Percentiles rank a stretch among this genome's conserved stretches.
Evolutionary conservation across 2,797 vertebrate species (phyloP).

Genomic region (Salmo trutta): DNA sequence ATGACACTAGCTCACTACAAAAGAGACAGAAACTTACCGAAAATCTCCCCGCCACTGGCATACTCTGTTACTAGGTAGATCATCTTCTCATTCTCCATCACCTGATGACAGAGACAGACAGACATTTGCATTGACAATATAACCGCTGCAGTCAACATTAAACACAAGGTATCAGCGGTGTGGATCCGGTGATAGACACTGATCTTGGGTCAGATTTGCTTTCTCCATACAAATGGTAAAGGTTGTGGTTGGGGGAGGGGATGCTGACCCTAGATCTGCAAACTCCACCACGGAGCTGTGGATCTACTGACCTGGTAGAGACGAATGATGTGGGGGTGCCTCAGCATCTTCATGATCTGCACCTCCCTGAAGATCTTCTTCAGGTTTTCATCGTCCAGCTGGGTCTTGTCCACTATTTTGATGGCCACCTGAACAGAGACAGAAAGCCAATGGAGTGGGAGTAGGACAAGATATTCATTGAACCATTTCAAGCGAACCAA

Average conservation of each 20-base stretch:
- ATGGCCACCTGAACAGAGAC: constrained; percentile 88
- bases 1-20: not conserved
- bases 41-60: constrained; percentile 97
- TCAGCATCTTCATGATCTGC: constrained; percentile 99
- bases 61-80: constrained; percentile 99
- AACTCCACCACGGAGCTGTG: not conserved
- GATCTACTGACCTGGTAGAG: constrained; percentile 87
- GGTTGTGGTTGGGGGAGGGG: not conserved
- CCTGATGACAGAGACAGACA: constrained; percentile 74
- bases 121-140: not conserved
- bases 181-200: not conserved
- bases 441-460: constrained; percentile 10
- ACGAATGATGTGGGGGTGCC: constrained; percentile 97
- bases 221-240: not conserved
- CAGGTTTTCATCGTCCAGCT: constrained; percentile 97
- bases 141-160: constrained; percentile 19
- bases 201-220: not conserved
- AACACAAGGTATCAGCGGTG: not conserved
- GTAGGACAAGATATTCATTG: not conserved
- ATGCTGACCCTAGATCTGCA: not conserved
- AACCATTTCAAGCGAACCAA: not conserved
- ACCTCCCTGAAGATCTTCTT: constrained; percentile 99
- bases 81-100: constrained; percentile 98
- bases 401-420: constrained; percentile 98
- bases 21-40: constrained; percentile 81